These are phyloP conservation scores for Nesoenas mayeri DNA, from an alignment of 2,113 vertebrate genomes.

Conservation along the genomic window DNA sequence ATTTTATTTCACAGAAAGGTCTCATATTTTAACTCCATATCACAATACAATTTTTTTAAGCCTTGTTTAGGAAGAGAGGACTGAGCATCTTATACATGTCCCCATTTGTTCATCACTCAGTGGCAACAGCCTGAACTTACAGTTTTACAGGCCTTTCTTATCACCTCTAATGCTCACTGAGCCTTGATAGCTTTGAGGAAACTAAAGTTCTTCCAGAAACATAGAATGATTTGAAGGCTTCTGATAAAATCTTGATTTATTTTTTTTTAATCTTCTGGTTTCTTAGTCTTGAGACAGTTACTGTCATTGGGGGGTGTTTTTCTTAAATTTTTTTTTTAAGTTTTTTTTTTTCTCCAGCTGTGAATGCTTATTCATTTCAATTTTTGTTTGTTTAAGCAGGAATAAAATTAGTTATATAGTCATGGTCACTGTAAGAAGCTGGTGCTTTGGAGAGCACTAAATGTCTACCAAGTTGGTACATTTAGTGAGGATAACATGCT, in stretches of 20 bases:
- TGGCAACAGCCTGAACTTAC: background rate
- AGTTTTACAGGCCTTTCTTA: background rate
- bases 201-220: background rate
- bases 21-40: background rate
- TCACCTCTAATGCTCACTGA: background rate
- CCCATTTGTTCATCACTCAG: background rate
- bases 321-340: background rate
- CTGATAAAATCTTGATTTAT: background rate
- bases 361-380: background rate
- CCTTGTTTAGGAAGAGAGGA: background rate
- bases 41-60: background rate
- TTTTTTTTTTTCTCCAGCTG: background rate
- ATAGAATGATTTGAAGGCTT: background rate
- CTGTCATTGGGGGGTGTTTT: background rate
- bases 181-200: background rate
- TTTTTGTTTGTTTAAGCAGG: background rate
- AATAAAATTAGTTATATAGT: background rate
- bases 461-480: background rate
- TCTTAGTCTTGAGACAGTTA: background rate
- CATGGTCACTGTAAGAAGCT: background rate
- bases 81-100: background rate
- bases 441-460: background rate
- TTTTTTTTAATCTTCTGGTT: background rate
- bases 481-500: background rate
- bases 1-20: background rate